phyloP scores from a whole-genome alignment of 2,113 vertebrate species.

The Mobula hypostoma region DNA sequence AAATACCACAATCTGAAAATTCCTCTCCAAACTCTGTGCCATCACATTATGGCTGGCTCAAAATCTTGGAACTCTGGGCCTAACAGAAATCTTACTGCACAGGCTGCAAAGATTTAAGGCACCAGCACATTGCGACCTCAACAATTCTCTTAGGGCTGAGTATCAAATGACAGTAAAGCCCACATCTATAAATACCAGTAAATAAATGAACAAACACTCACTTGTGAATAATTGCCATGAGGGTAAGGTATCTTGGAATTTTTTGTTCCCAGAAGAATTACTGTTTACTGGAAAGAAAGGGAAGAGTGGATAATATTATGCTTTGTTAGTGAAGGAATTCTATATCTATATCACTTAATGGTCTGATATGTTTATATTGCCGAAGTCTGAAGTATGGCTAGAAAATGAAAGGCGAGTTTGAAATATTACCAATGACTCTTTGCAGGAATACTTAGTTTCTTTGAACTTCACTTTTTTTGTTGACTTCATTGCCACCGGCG shows the following conservation, averaged over 20 bases:
- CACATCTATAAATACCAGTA: no score
- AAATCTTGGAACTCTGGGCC: no score
- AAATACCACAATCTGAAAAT: no score
- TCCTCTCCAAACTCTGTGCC: no score
- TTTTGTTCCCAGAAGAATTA: not conserved
- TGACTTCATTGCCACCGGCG: not conserved
- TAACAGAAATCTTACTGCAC: no score
- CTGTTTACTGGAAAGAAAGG: not conserved
- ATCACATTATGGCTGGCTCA: no score
- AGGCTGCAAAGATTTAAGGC: no score
- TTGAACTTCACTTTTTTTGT: not conserved
- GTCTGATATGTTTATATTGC: not conserved
- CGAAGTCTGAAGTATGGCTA: not conserved
- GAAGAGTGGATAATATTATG: not conserved
- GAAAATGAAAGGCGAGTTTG: not conserved
- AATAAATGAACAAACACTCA: not conserved
- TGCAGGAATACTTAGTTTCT: not conserved
- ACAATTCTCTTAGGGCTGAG: no score
- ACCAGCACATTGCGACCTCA: no score
- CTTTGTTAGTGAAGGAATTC: not conserved
- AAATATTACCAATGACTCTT: not conserved
- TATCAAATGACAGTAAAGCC: no score
- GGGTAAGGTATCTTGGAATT: not conserved
- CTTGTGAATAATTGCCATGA: not conserved
- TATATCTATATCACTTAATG: not conserved